Conservation (phyloP, 2,888 invertebrate species). For the Melipona beecheii region DNA sequence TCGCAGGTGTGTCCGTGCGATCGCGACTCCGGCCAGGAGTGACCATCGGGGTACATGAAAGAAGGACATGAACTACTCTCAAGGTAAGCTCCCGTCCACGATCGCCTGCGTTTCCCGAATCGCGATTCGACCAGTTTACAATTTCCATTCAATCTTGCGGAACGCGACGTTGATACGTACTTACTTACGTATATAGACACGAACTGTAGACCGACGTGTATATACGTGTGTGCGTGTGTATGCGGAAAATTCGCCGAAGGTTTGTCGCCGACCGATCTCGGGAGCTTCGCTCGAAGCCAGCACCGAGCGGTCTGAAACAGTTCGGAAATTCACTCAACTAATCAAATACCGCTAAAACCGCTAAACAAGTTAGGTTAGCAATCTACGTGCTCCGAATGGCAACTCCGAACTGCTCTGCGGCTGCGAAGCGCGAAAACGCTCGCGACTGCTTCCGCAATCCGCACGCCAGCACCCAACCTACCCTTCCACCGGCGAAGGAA, state of each 20-base stretch:
- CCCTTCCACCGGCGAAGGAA: slow-evolving; percentile 49
- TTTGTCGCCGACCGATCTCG: slow-evolving; percentile 66
- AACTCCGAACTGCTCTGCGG: slow-evolving; percentile 72
- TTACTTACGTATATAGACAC: slow-evolving; percentile 3
- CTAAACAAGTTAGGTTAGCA: slow-evolving; percentile 83
- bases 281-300: slow-evolving; percentile 53
- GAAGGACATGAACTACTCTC: slow-evolving; percentile 83
- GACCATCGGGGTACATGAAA: slow-evolving; percentile 81
- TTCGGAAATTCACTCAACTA: slow-evolving; percentile 83
- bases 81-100: slow-evolving; percentile 76
- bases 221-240: neutral
- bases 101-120: neutral
- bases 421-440: slow-evolving; percentile 73
- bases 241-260: slow-evolving; percentile 60
- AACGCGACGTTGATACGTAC: slow-evolving; percentile 30
- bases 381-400: slow-evolving; percentile 82
- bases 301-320: slow-evolving; percentile 75
- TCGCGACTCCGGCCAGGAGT: slow-evolving; percentile 81
- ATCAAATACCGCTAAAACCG: slow-evolving; percentile 83
- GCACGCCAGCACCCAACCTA: slow-evolving; percentile 59
- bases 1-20: slow-evolving; percentile 69
- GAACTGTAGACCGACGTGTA: neutral
- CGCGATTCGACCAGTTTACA: neutral
- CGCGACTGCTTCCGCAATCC: slow-evolving; percentile 71
- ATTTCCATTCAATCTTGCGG: slow-evolving; percentile 20